Evolutionary conservation across 2,797 vertebrate species (phyloP), one percentile per base, ranked within the genome.

Genomic region (Manis javanica): DNA sequence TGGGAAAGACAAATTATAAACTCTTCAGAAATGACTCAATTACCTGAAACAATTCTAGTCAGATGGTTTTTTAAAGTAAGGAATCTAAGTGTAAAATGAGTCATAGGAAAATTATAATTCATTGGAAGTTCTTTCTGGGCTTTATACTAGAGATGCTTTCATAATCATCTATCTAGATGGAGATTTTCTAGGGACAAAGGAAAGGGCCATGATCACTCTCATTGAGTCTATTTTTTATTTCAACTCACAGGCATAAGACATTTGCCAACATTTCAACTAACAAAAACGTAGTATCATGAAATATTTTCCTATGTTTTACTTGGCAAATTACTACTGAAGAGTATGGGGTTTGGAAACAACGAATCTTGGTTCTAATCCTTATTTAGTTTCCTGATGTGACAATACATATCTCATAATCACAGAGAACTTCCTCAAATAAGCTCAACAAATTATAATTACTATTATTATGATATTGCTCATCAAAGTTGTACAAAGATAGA

Each of bases 61-160:
- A 87, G 49, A 51, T 57, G 85, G 59, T 83, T 96, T 95, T 95
- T 63, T 89, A 93, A 92, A 95, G 51, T 37, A 90, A 77, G 31
- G 42, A 68, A 85, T 95, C n/a, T 84, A 59, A 93, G 31, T 94
- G 51, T 91, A 72, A 95, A 90, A 64, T 61, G 53, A 90, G 37
- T 87, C 31, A 90, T 37, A 39, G 55, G 49, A 95, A 93, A 92
- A 92, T 82, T 88, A 75, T 74, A 91, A 81, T 93, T 87, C 49
- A 51, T 19, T 81, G n/a, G 46, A 90, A 39, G 18, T 78, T 74
- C 14, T 69, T 87, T 94, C 53, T 86, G 95, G 68, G 59, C 63
- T 92, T 96, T 84, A 71, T 5, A 82, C 12, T 92, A 18, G 3
- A 74, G 37, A 86, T 69, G 87, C 3, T 91, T 91, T 75, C 53